These are phyloP conservation scores for Myotis yumanensis DNA, from an alignment of 2,113 vertebrate species.

Conservation along the genomic window DNA sequence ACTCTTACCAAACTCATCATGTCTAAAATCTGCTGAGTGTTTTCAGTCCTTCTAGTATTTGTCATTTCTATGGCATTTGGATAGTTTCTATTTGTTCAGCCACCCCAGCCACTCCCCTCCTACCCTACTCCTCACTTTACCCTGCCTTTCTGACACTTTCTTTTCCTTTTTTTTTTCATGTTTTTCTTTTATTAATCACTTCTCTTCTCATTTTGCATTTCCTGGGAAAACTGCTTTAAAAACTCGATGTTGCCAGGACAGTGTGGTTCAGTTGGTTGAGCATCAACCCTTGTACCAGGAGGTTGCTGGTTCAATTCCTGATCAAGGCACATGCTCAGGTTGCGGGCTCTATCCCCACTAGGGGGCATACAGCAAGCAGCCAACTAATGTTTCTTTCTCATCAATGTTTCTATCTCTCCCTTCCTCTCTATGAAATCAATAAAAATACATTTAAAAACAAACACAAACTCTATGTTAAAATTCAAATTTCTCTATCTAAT, in stretches of 20 bases:
- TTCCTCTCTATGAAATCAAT: too few species aligned
- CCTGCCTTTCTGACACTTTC: background rate
- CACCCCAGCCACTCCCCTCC: background rate
- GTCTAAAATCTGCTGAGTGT: background rate
- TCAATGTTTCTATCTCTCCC: too few species aligned
- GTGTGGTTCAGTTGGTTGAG: too few species aligned
- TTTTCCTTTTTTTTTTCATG: background rate
- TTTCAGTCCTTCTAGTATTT: background rate
- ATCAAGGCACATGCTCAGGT: too few species aligned
- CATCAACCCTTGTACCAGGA: too few species aligned
- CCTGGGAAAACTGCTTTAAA: background rate
- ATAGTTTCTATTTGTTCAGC: background rate
- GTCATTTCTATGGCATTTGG: background rate
- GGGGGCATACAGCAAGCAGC: too few species aligned
- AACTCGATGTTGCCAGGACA: background rate
- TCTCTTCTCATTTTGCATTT: background rate
- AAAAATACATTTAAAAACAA: too few species aligned
- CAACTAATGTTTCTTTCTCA: too few species aligned
- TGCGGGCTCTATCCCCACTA: too few species aligned
- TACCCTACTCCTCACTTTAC: background rate
- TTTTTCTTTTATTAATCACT: background rate
- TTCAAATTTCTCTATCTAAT: background rate
- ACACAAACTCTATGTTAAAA: background rate
- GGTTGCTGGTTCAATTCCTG: too few species aligned
- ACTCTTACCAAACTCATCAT: background rate